Conservation (phyloP, 2,113 vertebrate genomes). For the Callionymus lyra region DNA sequence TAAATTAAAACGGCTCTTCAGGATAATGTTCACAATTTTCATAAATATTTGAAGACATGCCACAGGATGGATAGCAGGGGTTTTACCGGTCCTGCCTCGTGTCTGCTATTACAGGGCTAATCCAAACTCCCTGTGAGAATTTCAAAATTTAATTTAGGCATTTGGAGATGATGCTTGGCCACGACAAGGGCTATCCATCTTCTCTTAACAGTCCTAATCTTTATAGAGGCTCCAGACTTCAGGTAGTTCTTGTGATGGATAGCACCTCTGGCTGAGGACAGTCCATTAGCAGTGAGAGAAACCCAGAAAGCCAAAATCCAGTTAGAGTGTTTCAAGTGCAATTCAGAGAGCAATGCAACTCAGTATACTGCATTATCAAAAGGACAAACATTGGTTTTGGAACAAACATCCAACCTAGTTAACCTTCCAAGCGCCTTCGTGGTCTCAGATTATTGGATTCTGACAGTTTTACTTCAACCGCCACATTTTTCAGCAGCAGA, state of each 20-base stretch:
- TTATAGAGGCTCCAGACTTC: slow-evolving; percentile 78
- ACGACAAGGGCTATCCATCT: slow-evolving; percentile 82
- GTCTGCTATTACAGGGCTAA: slow-evolving; percentile 67
- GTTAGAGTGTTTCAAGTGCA: slow-evolving; percentile 44
- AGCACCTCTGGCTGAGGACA: slow-evolving; percentile 60
- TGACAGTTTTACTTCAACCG: slow-evolving; percentile 1
- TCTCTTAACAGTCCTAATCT: slow-evolving; percentile 83
- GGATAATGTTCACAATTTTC: slow-evolving; percentile 47
- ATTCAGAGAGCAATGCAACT: slow-evolving; percentile 30
- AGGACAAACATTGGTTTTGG: slow-evolving; percentile 29
- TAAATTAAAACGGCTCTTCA: slow-evolving; percentile 35
- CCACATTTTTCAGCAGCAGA: slow-evolving; percentile 16
- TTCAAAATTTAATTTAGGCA: slow-evolving; percentile 76
- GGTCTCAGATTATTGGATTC: slow-evolving; percentile 23
- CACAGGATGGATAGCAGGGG: slow-evolving; percentile 39
- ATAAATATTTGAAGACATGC: slow-evolving; percentile 49
- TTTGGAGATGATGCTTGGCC: slow-evolving; percentile 74
- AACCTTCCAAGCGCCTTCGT: slow-evolving; percentile 16
- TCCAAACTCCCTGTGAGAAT: slow-evolving; percentile 75
- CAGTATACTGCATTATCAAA: slow-evolving; percentile 33
- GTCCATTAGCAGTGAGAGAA: slow-evolving; percentile 56
- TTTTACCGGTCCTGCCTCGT: slow-evolving; percentile 27
- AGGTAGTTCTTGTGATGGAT: slow-evolving; percentile 79
- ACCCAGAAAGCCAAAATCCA: slow-evolving; percentile 42
- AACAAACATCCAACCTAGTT: slow-evolving; percentile 36